These are phyloP conservation scores for Eupithecia tripunctaria DNA, from an alignment of 2,888 invertebrate species.

Conservation along the genomic window DNA sequence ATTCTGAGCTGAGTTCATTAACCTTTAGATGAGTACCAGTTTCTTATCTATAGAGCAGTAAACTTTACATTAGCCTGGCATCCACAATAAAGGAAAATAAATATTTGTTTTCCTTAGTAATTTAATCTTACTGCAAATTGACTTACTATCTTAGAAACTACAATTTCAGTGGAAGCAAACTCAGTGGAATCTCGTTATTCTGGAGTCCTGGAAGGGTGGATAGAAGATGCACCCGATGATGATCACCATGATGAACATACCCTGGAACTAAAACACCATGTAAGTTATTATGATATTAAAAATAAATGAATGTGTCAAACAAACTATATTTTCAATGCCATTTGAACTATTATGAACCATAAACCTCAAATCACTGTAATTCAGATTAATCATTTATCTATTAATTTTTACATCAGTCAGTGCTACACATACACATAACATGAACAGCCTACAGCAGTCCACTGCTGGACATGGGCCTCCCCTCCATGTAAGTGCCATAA, in stretches of 20 bases:
- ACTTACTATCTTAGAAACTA: background rate
- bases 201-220: constrained; percentile 91
- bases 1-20: background rate
- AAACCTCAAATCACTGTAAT: background rate
- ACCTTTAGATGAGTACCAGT: background rate
- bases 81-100: background rate
- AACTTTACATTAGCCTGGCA: background rate
- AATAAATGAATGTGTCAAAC: background rate
- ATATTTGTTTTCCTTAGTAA: background rate
- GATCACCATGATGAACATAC: constrained; percentile 83
- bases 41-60: background rate
- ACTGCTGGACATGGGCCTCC: background rate
- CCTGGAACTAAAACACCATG: constrained; percentile 78
- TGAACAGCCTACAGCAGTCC: background rate
- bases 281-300: constrained; percentile 54
- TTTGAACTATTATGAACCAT: background rate
- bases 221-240: constrained; percentile 85
- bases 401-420: background rate
- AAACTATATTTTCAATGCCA: background rate
- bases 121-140: background rate
- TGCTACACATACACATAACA: background rate
- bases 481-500: too few relatives aligned
- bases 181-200: constrained; percentile 88
- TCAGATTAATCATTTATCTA: background rate
- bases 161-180: constrained; percentile 73